phyloP scores from a whole-genome alignment of 2,113 vertebrate species.

The Loxodonta africana region DNA sequence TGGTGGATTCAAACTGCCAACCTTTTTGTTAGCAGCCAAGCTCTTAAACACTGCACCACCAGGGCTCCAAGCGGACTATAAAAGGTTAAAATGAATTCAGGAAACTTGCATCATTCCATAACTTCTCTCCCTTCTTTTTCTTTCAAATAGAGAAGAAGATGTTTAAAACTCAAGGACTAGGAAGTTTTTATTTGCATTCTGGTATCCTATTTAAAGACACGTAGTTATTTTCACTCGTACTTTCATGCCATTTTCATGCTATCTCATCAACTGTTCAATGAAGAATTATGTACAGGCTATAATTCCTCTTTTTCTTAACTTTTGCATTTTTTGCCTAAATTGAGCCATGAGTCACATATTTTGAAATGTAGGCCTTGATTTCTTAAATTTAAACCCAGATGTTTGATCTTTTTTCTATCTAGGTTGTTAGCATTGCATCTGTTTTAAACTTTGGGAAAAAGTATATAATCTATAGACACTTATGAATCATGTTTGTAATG shows the following conservation, averaged over 20 bases:
- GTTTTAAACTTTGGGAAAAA: not conserved
- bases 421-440: not conserved
- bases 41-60: too few species aligned
- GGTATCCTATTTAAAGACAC: slow-evolving; percentile 63
- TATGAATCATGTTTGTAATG: not conserved
- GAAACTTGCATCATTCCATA: not conserved
- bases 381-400: slow-evolving; percentile 51
- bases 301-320: not conserved
- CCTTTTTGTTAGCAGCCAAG: too few species aligned
- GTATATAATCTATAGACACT: not conserved
- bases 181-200: not conserved
- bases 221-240: slow-evolving; percentile 59
- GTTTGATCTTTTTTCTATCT: not conserved
- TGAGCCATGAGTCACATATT: slow-evolving; percentile 54
- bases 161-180: slow-evolving; percentile 30
- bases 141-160: not conserved
- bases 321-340: slow-evolving; percentile 42
- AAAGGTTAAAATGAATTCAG: not conserved
- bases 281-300: slow-evolving; percentile 49
- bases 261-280: slow-evolving; percentile 71
- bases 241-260: slow-evolving; percentile 52
- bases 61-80: too few species aligned
- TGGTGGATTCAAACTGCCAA: too few species aligned
- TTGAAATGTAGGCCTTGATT: slow-evolving; percentile 32
- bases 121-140: not conserved